Evolutionary conservation across 2,888 invertebrate species (phyloP), one percentile per base, ranked within the genome.

Genomic region (Xestia ashworthii): DNA sequence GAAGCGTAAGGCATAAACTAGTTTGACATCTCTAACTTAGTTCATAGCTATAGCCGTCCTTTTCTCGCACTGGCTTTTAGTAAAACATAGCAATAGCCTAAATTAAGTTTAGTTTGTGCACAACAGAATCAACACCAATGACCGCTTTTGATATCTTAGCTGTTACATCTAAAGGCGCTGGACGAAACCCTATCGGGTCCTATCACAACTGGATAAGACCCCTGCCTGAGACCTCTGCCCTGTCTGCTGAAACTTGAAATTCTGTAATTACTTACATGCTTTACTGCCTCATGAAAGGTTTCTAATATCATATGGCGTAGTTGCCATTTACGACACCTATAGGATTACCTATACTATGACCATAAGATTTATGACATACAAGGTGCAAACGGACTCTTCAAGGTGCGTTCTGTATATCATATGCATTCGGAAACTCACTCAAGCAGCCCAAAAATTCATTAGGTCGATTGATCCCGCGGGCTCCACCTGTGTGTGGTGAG

Each of bases 181-280:
- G 3, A 60, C 6, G 25, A 32, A 14, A 58, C 12, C 12, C 0
- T 16, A 71, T n/a, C 5, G 11, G 4, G 1, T 38, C 12, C 16
- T 3, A 74, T 46, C 19, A 25, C 14, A 3, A 14, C 25, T 25
- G 5, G 5, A 22, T 22, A 76, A 76, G 8, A 5, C 75, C n/a
- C n/a, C n/a, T n/a, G n/a, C n/a, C 5, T 25, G 16, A 5, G 8
- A 74, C 41, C 60, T 48, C 12, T 75, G 14, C 14, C 0, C 2
- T 16, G 12, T 5, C 3, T 69, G 3, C 46, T n/a, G 16, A 5
- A 65, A 71, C 55, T 65, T 16, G 32, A 58, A 58, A 73, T 58
- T 19, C 38, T 64, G 44, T 22, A 76, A 64, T 76, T 64, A 76
- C 64, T n/a, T n/a, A 11, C 32, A 12, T 25, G 44, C 3, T 38